Evolutionary conservation across 64 coral and sea anemone genomes (phyloP), one percentile per base, ranked within the genome.

Genomic region (Stichodactyla mertensii): DNA sequence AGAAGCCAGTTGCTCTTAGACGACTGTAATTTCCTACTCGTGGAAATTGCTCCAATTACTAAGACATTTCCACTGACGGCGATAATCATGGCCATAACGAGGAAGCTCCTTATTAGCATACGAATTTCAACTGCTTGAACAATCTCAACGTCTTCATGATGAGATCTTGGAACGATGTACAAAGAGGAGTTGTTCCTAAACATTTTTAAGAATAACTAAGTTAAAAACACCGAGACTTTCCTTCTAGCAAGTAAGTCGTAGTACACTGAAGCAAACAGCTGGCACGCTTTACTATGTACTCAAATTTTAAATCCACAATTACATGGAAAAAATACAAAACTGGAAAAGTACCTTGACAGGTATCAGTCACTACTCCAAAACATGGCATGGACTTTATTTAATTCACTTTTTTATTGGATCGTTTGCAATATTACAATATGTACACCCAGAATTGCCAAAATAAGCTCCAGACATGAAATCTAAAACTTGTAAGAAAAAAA

Each of bases 21-120:
- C 45, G 52, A 80, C 16, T 83, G 85, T 77, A 95, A 82, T 36
- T 88, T 95, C 45, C 78, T 28, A 51, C 87, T 95, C 51, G 61
- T 58, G 6, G 56, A 53, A 16, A 89, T 85, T 4, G 93, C 86
- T 24, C 59, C 84, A 55, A 95, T 85, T 12, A 95, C 93, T 13
- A 95, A 78, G 18, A 89, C 61, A 89, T 95, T 95, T 7, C 93
- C 93, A 51, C 27, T 57, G 51, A 95, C 77, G 52, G 89, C 70
- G 7, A 83, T 27, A 36, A 58, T 0, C 26, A 86, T 82, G 55
- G 84, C 61, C 8, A 58, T 5, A 52, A 82, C 55, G 19, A 87
- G 87, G 80, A 85, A 85, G 51, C 19, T 10, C n/a, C 55, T 58
- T 7, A 23, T 85, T 16, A 55, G 15, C 5, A 57, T 45, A 16